A percentile compares a stretch with the other conserved stretches of the same genome.
phyloP scores from a whole-genome alignment of 2,113 vertebrate genomes.

The Mixornis gularis region DNA sequence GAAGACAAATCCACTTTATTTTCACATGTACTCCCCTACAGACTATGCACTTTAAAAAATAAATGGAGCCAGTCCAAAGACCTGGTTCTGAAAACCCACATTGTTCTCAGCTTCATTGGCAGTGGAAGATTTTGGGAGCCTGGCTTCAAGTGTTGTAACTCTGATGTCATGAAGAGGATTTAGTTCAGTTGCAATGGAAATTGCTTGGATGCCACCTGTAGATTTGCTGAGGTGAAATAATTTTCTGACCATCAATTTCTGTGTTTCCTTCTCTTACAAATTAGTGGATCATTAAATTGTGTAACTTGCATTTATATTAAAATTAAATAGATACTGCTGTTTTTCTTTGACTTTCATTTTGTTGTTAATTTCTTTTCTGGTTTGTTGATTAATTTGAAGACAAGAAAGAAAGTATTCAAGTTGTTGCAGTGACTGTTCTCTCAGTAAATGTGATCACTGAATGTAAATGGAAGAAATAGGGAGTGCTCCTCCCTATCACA shows the following conservation, averaged over 20 bases:
- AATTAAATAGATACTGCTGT: background rate
- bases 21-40: background rate
- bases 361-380: background rate
- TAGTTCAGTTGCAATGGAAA: background rate
- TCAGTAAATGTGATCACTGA: background rate
- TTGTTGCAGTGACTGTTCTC: background rate
- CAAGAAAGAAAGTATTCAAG: background rate
- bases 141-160: background rate
- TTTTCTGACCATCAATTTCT: background rate
- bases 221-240: background rate
- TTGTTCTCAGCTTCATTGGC: background rate
- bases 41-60: background rate
- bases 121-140: background rate
- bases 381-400: background rate
- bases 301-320: background rate
- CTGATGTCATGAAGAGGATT: background rate
- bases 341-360: background rate
- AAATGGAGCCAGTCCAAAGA: background rate
- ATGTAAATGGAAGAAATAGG: background rate
- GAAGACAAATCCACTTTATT: background rate
- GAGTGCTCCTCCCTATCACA: too few relatives aligned
- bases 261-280: background rate
- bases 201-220: background rate
- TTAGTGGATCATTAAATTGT: background rate
- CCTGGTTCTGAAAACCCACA: background rate